These are phyloP conservation scores for Diaprepes abbreviatus DNA, from an alignment of 2,888 invertebrate species.

Conservation along the genomic window DNA sequence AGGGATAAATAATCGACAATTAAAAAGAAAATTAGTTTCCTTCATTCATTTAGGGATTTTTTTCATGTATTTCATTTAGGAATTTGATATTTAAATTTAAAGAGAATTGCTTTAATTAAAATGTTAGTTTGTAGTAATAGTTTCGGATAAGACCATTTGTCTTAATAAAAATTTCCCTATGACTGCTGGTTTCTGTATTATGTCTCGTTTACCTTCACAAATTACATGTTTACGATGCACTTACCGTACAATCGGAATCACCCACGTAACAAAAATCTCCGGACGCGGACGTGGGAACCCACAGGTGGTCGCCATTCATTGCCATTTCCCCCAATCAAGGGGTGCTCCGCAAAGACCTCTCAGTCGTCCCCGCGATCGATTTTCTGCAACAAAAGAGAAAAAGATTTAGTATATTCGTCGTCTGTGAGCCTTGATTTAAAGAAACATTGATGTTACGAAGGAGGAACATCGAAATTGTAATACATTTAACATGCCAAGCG, in stretches of 20 bases:
- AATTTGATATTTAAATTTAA: too few relatives aligned
- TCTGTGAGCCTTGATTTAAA: not conserved
- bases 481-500: not conserved
- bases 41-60: too few relatives aligned
- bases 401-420: not conserved
- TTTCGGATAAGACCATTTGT: too few relatives aligned
- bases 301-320: constrained; percentile 93
- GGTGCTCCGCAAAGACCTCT: constrained; percentile 79
- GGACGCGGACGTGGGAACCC: constrained; percentile 92
- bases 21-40: too few relatives aligned
- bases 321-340: constrained; percentile 91
- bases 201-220: too few relatives aligned
- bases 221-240: constrained; percentile 54
- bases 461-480: not conserved
- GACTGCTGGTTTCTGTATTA: too few relatives aligned
- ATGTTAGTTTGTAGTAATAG: too few relatives aligned
- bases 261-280: constrained; percentile 95
- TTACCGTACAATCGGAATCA: constrained; percentile 88
- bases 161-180: too few relatives aligned
- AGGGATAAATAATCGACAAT: too few relatives aligned
- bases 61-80: too few relatives aligned
- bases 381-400: constrained; percentile 65
- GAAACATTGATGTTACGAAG: not conserved
- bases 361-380: constrained; percentile 65
- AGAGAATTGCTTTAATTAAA: too few relatives aligned